Evolutionary conservation across 1,140 invertebrate genomes (phyloP), one percentile per base, ranked within the genome.

Genomic region (Drosophila nigromelanica): DNA sequence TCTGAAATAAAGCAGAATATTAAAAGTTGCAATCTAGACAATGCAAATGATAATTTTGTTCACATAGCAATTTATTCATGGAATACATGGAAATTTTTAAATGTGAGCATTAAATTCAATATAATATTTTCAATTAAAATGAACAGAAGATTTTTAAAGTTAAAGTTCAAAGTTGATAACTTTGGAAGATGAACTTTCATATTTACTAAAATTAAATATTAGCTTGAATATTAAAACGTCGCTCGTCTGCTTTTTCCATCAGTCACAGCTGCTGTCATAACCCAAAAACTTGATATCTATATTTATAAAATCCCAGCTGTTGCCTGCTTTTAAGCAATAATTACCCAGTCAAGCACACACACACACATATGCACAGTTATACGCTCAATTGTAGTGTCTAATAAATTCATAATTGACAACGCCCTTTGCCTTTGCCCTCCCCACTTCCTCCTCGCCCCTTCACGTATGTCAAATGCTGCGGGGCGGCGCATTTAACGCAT

Each of bases 401-500:
- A 75, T 75, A 72, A 75, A 75, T 75, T 75, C 55, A 75, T 75
- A 75, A 75, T 72, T 72, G 61, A 60, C 68, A 75, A 43, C 39
- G n/a, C 51, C 56, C 35, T 27, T 21, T 18, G 14, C 10, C 47
- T 5, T 5, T 27, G 5, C 14, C 18, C 14, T 14, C 48, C 21
- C 35, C 5, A n/a, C 14, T 30, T 43, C 4, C 40, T 14, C 50
- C 21, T 12, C 14, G 11, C 11, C n/a, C 3, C 14, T 12, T 30
- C 21, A 39, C 67, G 64, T 62, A 79, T 83, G 82, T 78, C 76
- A 83, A 78, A 83, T 89, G 76, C 81, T 71, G 59, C 61, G 61
- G 62, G 75, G 72, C 30, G 67, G 66, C 73, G 60, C 63, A 86
- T 86, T 86, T 86, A 68, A 86, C 83, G 82, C 82, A 87, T 78